Base-by-base conservation (phyloP, 2,113 vertebrate genomes). In the Chaetorhynchus papuensis region DNA sequence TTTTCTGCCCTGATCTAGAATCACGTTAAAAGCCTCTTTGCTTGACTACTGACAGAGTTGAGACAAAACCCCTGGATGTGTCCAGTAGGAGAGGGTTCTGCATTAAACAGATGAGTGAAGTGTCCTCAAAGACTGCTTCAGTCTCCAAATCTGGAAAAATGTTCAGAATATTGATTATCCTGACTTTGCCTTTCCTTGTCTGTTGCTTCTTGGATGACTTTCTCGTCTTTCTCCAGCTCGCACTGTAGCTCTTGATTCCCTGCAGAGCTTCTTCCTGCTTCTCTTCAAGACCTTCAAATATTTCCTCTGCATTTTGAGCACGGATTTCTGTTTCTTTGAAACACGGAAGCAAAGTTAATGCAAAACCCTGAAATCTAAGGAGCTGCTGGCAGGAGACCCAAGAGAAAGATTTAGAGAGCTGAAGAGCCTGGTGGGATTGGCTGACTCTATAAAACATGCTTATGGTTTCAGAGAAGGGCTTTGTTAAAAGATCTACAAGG, bases 221-320 rank as follows among this genome's bases (percentile, higher is more conserved):
- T 19, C 13, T 42, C 7, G 2, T 81, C 16, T 42, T 87, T 78
- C 70, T 98, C 89, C 84, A 98, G 85, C 27, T 98, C 66, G 33
- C 76, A 92, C 92, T 99, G 98, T 45, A 99, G 93, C 26, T 98
- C 97, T 54, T 97, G 71, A 98, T 98, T 96, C 92, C 98, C 69
- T 97, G 96, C 84, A 99, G 87, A 24, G 98, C 98, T 41, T 87
- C 96, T 89, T 98, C 98, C 60, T 99, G 97, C 37, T 97, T 97
- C 88, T 99, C 98, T 76, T 99, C 98, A 52, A 98, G 97, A 56
- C 84, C 82, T 66, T 98, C 97, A 35, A 97, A 98, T 78, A 97
- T 98, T 88, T 98, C 95, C 94, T 99, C 98, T 15, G 98, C 97
- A 24, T 44, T 87, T 82, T 97, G 97, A 44, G 98, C 97, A 92